Percentiles rank a stretch among this genome's conserved stretches.
phyloP scores from a whole-genome alignment of 2,888 invertebrate genomes.

The Spisula solida region DNA sequence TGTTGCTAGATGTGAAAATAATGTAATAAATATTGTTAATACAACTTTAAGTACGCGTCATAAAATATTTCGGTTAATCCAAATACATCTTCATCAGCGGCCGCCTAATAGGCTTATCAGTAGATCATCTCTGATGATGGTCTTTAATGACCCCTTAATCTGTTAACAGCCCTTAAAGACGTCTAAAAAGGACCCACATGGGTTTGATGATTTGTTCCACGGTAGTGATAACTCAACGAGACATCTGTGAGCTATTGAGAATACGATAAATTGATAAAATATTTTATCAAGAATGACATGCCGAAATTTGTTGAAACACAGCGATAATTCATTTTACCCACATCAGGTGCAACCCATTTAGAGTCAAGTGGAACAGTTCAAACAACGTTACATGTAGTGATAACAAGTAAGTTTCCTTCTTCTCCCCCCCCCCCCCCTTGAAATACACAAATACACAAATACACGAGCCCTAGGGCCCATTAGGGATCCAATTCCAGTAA shows the following conservation, averaged over 20 bases:
- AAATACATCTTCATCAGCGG: conserved; percentile 35
- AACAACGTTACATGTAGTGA: not conserved
- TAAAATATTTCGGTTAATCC: not conserved
- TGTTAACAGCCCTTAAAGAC: conserved; percentile 61
- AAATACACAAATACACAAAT: not conserved
- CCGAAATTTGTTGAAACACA: conserved; percentile 58
- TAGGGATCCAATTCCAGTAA: too few species aligned
- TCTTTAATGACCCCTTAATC: conserved; percentile 62
- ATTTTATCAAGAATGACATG: conserved; percentile 57
- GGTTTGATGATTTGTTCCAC: conserved; percentile 45
- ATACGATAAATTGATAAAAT: conserved; percentile 51
- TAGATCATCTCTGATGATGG: conserved; percentile 42
- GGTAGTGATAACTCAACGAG: conserved; percentile 38
- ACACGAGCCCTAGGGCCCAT: too few species aligned
- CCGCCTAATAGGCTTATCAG: conserved; percentile 56
- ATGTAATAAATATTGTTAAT: not conserved
- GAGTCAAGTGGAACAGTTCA: conserved; percentile 18
- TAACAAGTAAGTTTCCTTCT: not conserved
- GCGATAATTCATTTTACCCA: conserved; percentile 39
- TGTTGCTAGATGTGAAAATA: not conserved
- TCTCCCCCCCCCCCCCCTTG: not conserved
- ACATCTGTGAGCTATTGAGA: conserved; percentile 56
- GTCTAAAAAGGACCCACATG: conserved; percentile 48
- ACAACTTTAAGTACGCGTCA: not conserved
- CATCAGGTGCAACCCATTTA: conserved; percentile 37